phyloP scores from a whole-genome alignment of 2,113 vertebrate species.

The Carollia perspicillata region DNA sequence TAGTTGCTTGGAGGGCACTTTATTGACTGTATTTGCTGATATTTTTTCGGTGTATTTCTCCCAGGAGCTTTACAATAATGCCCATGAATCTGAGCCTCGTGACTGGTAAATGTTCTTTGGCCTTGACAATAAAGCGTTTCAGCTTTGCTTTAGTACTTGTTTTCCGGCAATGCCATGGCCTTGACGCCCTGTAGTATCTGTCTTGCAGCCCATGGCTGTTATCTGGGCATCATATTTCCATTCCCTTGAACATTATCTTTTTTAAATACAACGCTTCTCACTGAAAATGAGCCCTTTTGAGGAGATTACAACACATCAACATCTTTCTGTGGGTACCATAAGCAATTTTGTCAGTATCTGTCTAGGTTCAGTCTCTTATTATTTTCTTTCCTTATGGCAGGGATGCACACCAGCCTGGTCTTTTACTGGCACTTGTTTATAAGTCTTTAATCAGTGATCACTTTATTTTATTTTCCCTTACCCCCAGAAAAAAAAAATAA shows the following conservation, averaged over 20 bases:
- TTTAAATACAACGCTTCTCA: neutral
- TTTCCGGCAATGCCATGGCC: neutral
- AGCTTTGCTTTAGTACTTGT: neutral
- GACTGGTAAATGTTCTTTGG: neutral
- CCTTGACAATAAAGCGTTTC: neutral
- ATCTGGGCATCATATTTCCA: neutral
- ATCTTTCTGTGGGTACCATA: neutral
- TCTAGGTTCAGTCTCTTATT: neutral
- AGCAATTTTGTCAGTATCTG: neutral
- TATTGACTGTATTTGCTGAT: neutral
- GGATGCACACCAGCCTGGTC: neutral
- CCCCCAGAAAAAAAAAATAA: neutral
- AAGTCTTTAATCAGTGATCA: neutral
- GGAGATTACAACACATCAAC: neutral
- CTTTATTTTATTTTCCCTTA: neutral
- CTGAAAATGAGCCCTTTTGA: constrained; percentile 23
- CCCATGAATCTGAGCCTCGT: neutral
- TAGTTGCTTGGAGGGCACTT: neutral
- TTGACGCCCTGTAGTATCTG: neutral
- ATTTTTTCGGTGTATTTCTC: neutral
- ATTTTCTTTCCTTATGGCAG: neutral
- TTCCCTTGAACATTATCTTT: neutral
- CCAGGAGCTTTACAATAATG: neutral
- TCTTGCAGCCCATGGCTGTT: neutral
- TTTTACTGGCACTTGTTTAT: neutral